Conservation (phyloP, 92 coral and sea anemone genomes). For the Plumapathes pennacea region DNA sequence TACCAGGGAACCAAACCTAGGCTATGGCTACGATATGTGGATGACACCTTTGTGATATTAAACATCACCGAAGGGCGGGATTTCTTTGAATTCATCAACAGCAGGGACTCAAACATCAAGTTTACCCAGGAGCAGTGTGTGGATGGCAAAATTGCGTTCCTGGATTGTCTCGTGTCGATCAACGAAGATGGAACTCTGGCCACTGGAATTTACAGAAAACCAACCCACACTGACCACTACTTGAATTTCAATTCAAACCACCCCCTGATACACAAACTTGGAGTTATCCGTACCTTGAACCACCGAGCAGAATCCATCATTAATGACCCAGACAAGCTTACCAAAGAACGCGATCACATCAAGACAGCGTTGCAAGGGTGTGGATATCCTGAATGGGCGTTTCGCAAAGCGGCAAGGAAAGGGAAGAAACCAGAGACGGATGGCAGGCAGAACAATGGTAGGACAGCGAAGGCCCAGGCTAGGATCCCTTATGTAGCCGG, state of each 20-base stretch:
- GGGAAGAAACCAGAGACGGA: no score
- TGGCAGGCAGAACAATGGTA: no score
- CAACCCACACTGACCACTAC: conserved; percentile 5
- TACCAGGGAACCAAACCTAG: no score
- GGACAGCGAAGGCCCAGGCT: no score
- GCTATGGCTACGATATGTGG: no score
- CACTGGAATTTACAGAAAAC: conserved; percentile 1
- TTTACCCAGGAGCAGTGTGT: conserved; percentile 3
- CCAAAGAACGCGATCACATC: no score
- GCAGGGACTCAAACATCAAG: conserved; percentile 2
- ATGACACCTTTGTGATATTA: no score
- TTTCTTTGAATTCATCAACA: conserved; percentile 7
- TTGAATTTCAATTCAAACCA: conserved; percentile 1
- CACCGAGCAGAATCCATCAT: conserved; percentile 3
- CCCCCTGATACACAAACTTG: conserved; percentile 5
- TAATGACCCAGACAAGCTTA: neutral
- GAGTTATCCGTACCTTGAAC: conserved; percentile 1
- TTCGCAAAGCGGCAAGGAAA: no score
- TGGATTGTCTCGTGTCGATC: conserved; percentile 8
- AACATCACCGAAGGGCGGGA: no score
- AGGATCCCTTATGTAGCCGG: no score
- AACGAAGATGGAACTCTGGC: conserved; percentile 6
- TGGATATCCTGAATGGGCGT: no score
- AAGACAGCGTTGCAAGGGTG: no score
- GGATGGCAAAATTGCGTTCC: neutral